These are phyloP conservation scores for Enteromius paludinosus DNA, from an alignment of 2,797 vertebrate species.

Conservation along the genomic window DNA sequence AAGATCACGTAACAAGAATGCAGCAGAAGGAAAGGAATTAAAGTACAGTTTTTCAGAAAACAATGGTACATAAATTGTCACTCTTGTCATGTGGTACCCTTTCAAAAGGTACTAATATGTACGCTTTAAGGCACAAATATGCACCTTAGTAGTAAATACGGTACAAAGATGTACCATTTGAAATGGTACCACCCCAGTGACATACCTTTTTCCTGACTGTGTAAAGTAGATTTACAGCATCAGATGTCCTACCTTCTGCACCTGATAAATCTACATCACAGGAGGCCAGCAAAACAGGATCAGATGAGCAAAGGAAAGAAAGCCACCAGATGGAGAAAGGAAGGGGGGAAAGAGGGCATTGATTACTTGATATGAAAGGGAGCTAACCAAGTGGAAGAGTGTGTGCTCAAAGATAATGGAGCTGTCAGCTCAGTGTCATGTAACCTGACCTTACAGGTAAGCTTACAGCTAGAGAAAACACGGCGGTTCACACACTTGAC, in stretches of 20 bases:
- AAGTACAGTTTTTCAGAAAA: not conserved
- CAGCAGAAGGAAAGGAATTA: constrained; percentile 4
- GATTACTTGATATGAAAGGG: not conserved
- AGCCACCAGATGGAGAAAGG: constrained; percentile 21
- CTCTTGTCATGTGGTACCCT: not conserved
- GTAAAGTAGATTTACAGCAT: constrained; percentile 8
- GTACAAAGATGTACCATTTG: not conserved
- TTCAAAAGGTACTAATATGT: not conserved
- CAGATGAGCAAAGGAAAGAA: constrained; percentile 58
- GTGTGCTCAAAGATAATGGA: not conserved
- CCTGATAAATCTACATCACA: constrained; percentile 91
- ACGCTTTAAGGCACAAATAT: not conserved
- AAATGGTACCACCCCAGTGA: not conserved
- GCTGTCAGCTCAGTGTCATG: not conserved
- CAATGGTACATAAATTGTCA: not conserved
- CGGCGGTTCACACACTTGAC: not conserved
- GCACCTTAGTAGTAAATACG: not conserved
- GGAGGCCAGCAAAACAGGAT: constrained; percentile 54
- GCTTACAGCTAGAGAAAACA: not conserved
- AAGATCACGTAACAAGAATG: constrained; percentile 2
- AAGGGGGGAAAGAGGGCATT: not conserved
- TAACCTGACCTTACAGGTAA: constrained; percentile 5
- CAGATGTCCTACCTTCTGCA: constrained; percentile 91
- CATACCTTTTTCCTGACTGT: not conserved
- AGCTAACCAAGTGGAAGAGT: not conserved